Percentiles rank a stretch among this genome's conserved stretches.
phyloP scores from a whole-genome alignment of 1,140 invertebrate genomes.

The Heterodera carotae region DNA sequence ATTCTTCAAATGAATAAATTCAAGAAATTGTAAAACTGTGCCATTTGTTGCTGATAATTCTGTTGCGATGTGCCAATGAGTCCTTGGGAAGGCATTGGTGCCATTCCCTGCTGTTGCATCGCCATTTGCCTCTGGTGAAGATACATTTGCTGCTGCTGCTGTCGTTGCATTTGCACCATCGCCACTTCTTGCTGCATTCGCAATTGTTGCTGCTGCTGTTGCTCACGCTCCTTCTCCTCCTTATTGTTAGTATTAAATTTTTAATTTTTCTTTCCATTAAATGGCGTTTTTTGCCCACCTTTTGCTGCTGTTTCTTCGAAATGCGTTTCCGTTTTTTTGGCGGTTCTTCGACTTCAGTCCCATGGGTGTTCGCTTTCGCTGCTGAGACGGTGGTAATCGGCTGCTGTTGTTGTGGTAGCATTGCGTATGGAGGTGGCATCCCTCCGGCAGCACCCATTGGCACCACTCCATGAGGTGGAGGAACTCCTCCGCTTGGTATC shows the following conservation, averaged over 20 bases:
- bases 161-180: conserved; percentile 20
- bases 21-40: neutral
- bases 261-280: neutral
- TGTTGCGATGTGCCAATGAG: conserved; percentile 1
- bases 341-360: conserved; percentile 18
- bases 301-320: conserved; percentile 42
- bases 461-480: neutral
- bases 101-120: conserved; percentile 32
- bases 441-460: neutral
- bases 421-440: conserved; percentile 18
- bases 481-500: conserved; percentile 8
- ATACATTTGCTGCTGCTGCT: conserved; percentile 39
- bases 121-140: conserved; percentile 28
- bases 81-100: neutral
- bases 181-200: conserved; percentile 30
- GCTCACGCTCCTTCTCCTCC: conserved; percentile 21
- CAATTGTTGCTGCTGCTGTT: conserved; percentile 25
- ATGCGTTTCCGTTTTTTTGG: conserved; percentile 43
- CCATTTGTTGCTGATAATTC: conserved; percentile 24
- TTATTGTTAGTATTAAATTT: neutral
- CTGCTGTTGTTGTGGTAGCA: neutral
- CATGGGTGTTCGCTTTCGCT: conserved; percentile 11
- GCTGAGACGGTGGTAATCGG: neutral
- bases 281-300: neutral
- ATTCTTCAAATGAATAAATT: neutral